Evolutionary conservation across 2,888 invertebrate species (phyloP).

Genomic region (Callyntrura guangdongensis): DNA sequence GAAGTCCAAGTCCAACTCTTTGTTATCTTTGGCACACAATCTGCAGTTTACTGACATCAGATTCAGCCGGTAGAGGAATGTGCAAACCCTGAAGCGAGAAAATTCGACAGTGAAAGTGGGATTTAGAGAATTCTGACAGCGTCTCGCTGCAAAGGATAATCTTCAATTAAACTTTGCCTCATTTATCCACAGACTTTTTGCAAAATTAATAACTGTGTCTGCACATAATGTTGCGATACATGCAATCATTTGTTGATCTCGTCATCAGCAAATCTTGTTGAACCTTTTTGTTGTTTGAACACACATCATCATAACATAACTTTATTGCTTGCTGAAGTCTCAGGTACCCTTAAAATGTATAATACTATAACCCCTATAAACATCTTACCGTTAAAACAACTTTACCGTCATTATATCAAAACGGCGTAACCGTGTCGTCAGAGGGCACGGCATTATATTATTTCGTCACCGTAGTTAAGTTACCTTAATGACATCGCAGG

Average conservation of each 20-base stretch:
- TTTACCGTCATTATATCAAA: not conserved
- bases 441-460: not conserved
- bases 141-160: conserved; percentile 65
- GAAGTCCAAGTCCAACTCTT: not conserved
- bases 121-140: conserved; percentile 5
- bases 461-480: not conserved
- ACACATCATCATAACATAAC: not conserved
- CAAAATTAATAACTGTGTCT: conserved; percentile 48
- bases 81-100: conserved; percentile 57
- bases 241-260: conserved; percentile 58
- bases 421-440: not conserved
- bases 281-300: not conserved
- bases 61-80: conserved; percentile 3
- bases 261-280: conserved; percentile 45
- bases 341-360: not conserved
- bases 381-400: conserved; percentile 18
- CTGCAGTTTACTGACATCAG: not conserved
- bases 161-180: conserved; percentile 67
- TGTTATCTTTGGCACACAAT: not conserved
- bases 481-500: not conserved
- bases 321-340: not conserved
- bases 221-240: conserved; percentile 9
- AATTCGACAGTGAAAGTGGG: conserved; percentile 74
- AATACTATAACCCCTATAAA: conserved; percentile 21
- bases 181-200: conserved; percentile 41